phyloP scores from a whole-genome alignment of 2,888 invertebrate genomes.

The Drosophila ezoana region DNA sequence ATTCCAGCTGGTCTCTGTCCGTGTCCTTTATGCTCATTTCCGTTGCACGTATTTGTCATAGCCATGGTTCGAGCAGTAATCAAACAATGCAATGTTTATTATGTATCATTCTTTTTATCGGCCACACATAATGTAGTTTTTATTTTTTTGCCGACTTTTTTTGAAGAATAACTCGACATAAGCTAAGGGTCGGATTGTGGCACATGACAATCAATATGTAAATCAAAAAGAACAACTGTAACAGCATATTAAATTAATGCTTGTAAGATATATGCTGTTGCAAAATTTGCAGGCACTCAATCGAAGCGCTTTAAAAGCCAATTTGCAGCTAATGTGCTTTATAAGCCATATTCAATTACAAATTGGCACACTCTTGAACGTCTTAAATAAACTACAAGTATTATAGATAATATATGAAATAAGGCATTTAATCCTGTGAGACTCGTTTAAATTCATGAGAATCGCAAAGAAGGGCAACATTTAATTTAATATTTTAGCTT shows the following conservation, averaged over 20 bases:
- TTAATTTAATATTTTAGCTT: too few species aligned
- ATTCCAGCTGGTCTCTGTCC: conserved; percentile 8
- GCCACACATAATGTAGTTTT: conserved; percentile 7
- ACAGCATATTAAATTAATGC: background rate
- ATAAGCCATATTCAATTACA: background rate
- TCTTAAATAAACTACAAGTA: too few species aligned
- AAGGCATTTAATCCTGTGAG: too few species aligned
- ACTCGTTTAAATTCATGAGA: too few species aligned
- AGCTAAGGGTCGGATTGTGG: conserved; percentile 7
- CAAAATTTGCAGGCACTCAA: background rate
- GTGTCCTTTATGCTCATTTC: conserved; percentile 32
- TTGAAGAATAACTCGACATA: background rate
- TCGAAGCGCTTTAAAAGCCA: background rate
- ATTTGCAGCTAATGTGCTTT: background rate
- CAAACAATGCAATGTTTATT: conserved; percentile 64
- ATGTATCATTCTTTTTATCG: conserved; percentile 43
- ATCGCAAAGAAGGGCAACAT: too few species aligned
- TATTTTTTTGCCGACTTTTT: background rate
- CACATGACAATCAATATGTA: conserved; percentile 24
- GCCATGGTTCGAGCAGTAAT: conserved; percentile 36
- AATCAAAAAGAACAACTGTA: conserved; percentile 6
- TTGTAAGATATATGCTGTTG: background rate
- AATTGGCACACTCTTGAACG: too few species aligned
- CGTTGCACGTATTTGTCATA: conserved; percentile 53
- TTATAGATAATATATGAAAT: too few species aligned